Percentiles rank a stretch among this genome's conserved stretches.
Conservation (phyloP, 1,140 invertebrate species). For the Akabosia matsudoensis region DNA sequence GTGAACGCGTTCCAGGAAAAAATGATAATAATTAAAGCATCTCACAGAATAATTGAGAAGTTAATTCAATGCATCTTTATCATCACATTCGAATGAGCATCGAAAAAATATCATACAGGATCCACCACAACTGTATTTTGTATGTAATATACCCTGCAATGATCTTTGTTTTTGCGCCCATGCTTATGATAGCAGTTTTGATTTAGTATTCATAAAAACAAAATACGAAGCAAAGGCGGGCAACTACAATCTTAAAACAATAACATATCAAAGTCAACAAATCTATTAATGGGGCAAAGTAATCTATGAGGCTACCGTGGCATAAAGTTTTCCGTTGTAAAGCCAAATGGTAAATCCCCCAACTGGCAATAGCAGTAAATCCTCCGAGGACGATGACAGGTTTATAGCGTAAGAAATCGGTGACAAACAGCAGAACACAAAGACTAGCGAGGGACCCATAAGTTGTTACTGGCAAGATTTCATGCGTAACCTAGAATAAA, state of each 20-base stretch:
- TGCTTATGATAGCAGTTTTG: no score
- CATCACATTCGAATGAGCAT: no score
- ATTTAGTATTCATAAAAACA: no score
- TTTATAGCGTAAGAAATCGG: slow-evolving; percentile 80
- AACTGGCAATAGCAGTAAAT: slow-evolving; percentile 65
- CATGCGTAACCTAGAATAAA: slow-evolving; percentile 62
- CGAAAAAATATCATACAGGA: no score
- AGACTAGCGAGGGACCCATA: slow-evolving; percentile 71
- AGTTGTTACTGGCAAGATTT: slow-evolving; percentile 76
- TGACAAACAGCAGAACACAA: slow-evolving; percentile 72
- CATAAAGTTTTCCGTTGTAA: slow-evolving; percentile 51
- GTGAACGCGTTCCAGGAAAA: no score
- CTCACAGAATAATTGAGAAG: no score
- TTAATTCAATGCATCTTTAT: no score
- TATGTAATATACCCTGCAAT: no score
- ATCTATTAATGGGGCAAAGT: not conserved
- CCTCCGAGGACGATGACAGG: slow-evolving; percentile 75
- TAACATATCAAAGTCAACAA: not conserved
- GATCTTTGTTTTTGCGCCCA: no score
- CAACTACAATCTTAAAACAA: not conserved
- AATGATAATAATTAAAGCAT: not conserved
- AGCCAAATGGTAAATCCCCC: slow-evolving; percentile 69
- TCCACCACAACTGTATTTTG: no score
- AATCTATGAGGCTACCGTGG: slow-evolving; percentile 34
- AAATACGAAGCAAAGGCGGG: no score